phyloP scores from a whole-genome alignment of 2,113 vertebrate genomes.

The Mirounga angustirostris region DNA sequence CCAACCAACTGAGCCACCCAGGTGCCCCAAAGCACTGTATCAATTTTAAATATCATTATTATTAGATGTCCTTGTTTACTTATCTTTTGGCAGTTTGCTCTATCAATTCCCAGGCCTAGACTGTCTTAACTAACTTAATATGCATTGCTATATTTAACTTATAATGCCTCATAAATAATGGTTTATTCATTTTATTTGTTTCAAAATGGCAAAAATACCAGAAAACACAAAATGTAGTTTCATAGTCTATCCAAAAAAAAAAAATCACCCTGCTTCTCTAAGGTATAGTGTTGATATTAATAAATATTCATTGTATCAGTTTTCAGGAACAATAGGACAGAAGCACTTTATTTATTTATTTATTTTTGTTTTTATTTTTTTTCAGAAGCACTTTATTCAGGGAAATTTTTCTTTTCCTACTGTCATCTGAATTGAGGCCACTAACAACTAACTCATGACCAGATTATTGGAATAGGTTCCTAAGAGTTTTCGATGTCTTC shows the following conservation, averaged over 20 bases:
- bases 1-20: no score
- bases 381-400: neutral
- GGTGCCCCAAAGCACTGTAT: neutral
- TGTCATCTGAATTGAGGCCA: conserved; percentile 9
- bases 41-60: conserved; percentile 41
- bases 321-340: conserved; percentile 40
- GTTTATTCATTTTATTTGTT: conserved; percentile 56
- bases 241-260: neutral
- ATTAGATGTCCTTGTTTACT: conserved; percentile 19
- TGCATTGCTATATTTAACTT: neutral
- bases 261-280: neutral
- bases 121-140: conserved; percentile 22
- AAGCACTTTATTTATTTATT: neutral
- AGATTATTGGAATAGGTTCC: neutral
- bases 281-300: neutral
- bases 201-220: conserved; percentile 29
- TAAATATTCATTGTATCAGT: conserved; percentile 4
- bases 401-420: conserved; percentile 18
- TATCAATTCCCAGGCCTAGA: conserved; percentile 29
- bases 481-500: neutral
- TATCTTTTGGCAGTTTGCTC: conserved; percentile 31
- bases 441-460: conserved; percentile 19
- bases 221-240: conserved; percentile 32
- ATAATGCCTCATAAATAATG: neutral
- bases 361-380: no score